Evolutionary conservation across 1,140 invertebrate genomes (phyloP).

Genomic region (Tetramorium simillimum): DNA sequence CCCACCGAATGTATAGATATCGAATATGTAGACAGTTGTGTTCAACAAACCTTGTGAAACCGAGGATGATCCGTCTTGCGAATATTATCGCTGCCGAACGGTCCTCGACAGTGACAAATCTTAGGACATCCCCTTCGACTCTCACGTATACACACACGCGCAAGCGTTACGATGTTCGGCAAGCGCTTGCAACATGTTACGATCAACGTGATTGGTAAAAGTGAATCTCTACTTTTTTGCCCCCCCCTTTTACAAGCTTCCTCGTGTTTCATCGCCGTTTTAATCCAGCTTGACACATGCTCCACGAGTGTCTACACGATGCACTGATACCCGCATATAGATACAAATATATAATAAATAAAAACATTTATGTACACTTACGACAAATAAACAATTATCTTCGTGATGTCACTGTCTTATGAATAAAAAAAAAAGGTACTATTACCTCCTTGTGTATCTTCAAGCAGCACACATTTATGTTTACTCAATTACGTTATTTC

Average conservation of each 20-base stretch:
- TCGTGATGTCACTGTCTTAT: neutral
- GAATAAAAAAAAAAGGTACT: neutral
- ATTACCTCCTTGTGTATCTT: neutral
- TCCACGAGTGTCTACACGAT: conserved; percentile 26
- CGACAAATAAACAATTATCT: neutral
- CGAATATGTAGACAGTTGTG: conserved; percentile 28
- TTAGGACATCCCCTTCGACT: conserved; percentile 48
- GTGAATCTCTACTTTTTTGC: conserved; percentile 42
- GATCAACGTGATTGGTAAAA: conserved; percentile 46
- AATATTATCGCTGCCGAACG: conserved; percentile 62
- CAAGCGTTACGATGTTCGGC: conserved; percentile 5
- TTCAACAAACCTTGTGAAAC: conserved; percentile 57
- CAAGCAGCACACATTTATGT: neutral
- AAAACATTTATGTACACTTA: neutral
- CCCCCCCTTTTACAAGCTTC: conserved; percentile 43
- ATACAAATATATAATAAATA: conserved; percentile 25
- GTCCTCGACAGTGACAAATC: conserved; percentile 69
- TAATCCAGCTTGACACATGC: conserved; percentile 53
- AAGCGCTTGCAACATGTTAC: conserved; percentile 16
- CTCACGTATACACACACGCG: conserved; percentile 18
- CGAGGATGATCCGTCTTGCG: conserved; percentile 62
- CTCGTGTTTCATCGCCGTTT: conserved; percentile 45
- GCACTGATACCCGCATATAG: neutral
- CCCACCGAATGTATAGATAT: conserved; percentile 17
- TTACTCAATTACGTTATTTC: conserved; percentile 2